phyloP scores from a whole-genome alignment of 2,797 vertebrate species.

The Perodicticus potto region DNA sequence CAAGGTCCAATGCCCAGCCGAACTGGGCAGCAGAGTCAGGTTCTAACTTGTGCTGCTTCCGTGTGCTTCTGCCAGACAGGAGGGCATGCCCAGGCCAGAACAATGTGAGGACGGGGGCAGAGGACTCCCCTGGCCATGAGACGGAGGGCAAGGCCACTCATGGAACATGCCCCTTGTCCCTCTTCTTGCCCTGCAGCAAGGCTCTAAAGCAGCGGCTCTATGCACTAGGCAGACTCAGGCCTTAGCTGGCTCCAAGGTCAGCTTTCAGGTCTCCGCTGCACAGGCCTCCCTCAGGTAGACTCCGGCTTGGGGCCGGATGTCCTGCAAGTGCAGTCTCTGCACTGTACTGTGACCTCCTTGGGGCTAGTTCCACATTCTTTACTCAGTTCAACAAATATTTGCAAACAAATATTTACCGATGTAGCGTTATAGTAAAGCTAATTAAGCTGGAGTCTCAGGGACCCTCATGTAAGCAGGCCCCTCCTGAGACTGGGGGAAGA shows the following conservation, averaged over 20 bases:
- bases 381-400: background rate
- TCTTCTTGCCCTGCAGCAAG: too few species aligned
- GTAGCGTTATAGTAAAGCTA: background rate
- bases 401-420: background rate
- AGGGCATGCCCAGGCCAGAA: background rate
- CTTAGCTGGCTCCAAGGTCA: background rate
- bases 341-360: background rate
- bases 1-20: background rate
- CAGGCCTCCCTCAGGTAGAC: background rate
- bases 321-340: background rate
- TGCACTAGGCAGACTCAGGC: background rate
- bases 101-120: rapidly evolving
- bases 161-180: background rate
- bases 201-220: background rate
- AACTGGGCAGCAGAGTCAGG: background rate
- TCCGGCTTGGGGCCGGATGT: background rate
- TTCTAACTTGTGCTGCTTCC: background rate
- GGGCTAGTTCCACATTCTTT: background rate
- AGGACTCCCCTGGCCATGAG: rapidly evolving
- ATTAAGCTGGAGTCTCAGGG: too few species aligned
- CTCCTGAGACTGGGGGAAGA: background rate
- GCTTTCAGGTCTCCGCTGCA: background rate
- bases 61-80: rapidly evolving
- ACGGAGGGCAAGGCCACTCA: background rate
- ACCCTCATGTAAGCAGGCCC: too few species aligned